These are phyloP conservation scores for Colistium nudipinnis DNA, from an alignment of 2,113 vertebrate species.

Conservation along the genomic window DNA sequence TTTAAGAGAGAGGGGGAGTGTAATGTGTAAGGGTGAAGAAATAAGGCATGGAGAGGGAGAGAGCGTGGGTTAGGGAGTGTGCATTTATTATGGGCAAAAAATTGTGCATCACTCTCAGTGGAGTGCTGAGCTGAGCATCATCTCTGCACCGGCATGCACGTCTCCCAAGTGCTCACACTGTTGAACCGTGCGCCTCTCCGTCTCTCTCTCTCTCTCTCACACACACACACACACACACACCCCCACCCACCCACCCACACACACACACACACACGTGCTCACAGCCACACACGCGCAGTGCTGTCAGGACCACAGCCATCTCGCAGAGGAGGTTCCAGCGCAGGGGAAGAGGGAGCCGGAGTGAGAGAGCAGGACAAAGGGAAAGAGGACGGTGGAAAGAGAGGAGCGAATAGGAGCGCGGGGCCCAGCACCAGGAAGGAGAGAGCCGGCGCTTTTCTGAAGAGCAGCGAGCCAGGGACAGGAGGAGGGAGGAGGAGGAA, in stretches of 20 bases:
- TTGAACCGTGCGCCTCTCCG: conserved; percentile 59
- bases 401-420: conserved; percentile 75
- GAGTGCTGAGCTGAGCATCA: conserved; percentile 71
- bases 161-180: conserved; percentile 41
- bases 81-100: conserved; percentile 69
- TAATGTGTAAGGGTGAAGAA: conserved; percentile 63
- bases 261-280: conserved; percentile 64
- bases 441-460: conserved; percentile 66
- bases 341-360: conserved; percentile 63
- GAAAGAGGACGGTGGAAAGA: conserved; percentile 72
- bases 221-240: conserved; percentile 29
- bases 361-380: conserved; percentile 64
- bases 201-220: conserved; percentile 27
- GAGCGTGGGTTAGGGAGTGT: conserved; percentile 64
- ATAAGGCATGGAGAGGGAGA: conserved; percentile 64
- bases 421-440: conserved; percentile 67
- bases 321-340: conserved; percentile 71
- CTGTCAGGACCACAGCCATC: conserved; percentile 77
- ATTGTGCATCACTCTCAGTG: conserved; percentile 63
- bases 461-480: conserved; percentile 65
- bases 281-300: conserved; percentile 70
- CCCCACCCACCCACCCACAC: conserved; percentile 37
- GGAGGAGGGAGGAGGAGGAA: conserved; percentile 69
- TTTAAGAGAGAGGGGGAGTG: conserved; percentile 77
- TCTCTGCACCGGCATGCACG: conserved; percentile 69